These are phyloP conservation scores for Bombyx huttoni DNA, from an alignment of 2,888 invertebrate genomes.

Conservation along the genomic window DNA sequence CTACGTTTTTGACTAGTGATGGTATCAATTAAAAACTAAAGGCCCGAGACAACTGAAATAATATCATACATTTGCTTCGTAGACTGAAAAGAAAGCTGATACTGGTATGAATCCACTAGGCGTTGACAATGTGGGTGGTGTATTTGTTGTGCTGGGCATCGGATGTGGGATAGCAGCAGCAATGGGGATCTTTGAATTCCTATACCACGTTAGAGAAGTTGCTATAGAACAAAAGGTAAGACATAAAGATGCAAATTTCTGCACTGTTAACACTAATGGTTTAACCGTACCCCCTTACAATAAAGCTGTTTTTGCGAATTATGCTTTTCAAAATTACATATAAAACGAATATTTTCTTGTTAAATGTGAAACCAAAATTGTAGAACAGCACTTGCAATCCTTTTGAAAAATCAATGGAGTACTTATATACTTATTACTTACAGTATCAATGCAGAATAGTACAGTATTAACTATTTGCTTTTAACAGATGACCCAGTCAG, in stretches of 20 bases:
- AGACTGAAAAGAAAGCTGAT: slow-evolving; percentile 42
- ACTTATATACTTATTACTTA: neutral
- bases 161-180: slow-evolving; percentile 82
- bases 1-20: too few species aligned
- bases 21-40: too few species aligned
- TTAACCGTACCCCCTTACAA: neutral
- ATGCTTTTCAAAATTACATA: too few species aligned
- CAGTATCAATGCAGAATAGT: neutral
- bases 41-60: too few species aligned
- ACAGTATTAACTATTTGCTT: neutral
- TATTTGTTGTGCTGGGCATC: slow-evolving; percentile 86
- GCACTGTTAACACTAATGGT: neutral
- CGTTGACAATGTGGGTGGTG: slow-evolving; percentile 91
- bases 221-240: slow-evolving; percentile 83
- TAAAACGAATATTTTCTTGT: too few species aligned
- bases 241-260: neutral
- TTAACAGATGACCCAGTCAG: slow-evolving; percentile 76
- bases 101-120: slow-evolving; percentile 70
- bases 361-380: too few species aligned
- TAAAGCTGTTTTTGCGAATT: neutral
- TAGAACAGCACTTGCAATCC: too few species aligned
- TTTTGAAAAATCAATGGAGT: too few species aligned
- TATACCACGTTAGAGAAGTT: slow-evolving; percentile 88
- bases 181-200: slow-evolving; percentile 88
- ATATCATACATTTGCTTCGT: neutral